phyloP scores from a whole-genome alignment of 2,797 vertebrate genomes.

The Sarcoramphus papa region DNA sequence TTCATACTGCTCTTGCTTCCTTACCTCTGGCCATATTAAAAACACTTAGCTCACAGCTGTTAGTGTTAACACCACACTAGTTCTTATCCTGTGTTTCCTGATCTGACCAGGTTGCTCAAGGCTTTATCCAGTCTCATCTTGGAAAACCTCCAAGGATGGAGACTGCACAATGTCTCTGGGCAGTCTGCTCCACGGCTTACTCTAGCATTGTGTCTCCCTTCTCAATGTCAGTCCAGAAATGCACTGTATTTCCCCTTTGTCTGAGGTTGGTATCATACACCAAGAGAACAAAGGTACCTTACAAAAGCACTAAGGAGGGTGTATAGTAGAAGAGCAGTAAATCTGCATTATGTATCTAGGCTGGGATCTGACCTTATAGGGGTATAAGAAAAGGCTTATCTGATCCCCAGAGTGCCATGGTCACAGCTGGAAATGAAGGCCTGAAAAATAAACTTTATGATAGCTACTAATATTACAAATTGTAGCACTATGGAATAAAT shows the following conservation, averaged over 20 bases:
- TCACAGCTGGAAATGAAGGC: conserved; percentile 57
- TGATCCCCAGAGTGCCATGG: conserved; percentile 37
- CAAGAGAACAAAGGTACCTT: conserved; percentile 30
- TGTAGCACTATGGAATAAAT: conserved; percentile 59
- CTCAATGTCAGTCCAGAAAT: neutral
- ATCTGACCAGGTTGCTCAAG: neutral
- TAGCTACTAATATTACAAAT: conserved; percentile 68
- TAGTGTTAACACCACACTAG: neutral
- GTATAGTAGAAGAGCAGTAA: neutral
- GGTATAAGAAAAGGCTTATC: conserved; percentile 19
- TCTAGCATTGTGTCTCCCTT: neutral
- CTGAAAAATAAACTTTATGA: conserved; percentile 69
- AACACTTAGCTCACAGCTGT: neutral
- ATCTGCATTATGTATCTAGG: conserved; percentile 2
- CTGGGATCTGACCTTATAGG: conserved; percentile 15
- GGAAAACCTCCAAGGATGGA: neutral
- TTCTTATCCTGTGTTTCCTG: neutral
- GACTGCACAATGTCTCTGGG: too few species aligned
- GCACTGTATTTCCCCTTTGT: neutral
- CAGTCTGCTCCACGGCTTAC: neutral
- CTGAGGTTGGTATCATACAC: neutral
- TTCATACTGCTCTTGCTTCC: neutral
- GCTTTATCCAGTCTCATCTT: neutral
- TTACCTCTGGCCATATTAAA: neutral
- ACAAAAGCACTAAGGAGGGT: neutral